Evolutionary conservation across 92 coral and sea anemone genomes (phyloP), one percentile per base, ranked within the genome.

Genomic region (Palythoa grandis): DNA sequence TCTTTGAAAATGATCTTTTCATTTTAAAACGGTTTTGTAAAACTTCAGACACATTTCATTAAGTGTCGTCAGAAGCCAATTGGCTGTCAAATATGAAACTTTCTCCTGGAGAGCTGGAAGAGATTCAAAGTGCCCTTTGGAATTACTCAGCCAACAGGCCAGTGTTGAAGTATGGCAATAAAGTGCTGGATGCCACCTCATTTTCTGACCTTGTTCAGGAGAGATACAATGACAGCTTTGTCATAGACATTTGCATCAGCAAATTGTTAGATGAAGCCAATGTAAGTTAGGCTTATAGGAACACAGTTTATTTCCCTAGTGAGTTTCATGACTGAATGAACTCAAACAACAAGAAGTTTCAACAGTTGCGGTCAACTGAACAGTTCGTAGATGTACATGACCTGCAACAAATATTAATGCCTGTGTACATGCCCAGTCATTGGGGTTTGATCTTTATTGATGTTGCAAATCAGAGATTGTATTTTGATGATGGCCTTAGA

Each of bases 401-500:
- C 38, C 37, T 86, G 11, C 35, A 76, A 16, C 77, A 82, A 68
- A 88, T 82, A 35, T 75, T 82, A 20, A 24, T 83, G 47, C 88
- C 91, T 61, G 91, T 88, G n/a, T n/a, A n/a, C n/a, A n/a, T n/a
- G n/a, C n/a, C n/a, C n/a, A n/a, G n/a, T n/a, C n/a, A n/a, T n/a
- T 88, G 78, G 92, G 89, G 90, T 67, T 79, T 87, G 47, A 56
- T 83, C 14, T 82, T 72, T 69, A 65, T 60, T 24, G 87, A 90
- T 70, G 52, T 88, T 24, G 77, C 85, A 52, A 83, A 77, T 29
- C 40, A 20, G 35, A 47, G 75, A 38, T 4, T 83, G 15, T 54
- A 65, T 52, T 90, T 90, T 83, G 93, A 90, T 77, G 93, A 90
- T 83, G 93, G 93, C 54, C 86, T 90, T 54, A 40, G 70, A 40